Evolutionary conservation across 1,140 invertebrate genomes (phyloP), one percentile per base, ranked within the genome.

Genomic region (Anadara kagoshimensis): DNA sequence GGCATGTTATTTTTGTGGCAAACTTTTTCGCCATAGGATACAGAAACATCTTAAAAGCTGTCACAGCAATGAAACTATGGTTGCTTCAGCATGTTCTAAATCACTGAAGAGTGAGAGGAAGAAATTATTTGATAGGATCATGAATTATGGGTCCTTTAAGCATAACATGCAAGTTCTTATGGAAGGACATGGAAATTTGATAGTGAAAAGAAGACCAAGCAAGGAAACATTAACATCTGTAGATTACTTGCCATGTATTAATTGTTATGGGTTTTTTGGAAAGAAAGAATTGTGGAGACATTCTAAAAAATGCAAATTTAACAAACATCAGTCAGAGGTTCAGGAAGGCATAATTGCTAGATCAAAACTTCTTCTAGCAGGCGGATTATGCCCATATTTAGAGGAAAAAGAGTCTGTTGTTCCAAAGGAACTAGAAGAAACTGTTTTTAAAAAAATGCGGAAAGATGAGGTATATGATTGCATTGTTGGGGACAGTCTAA

Each of bases 201-300:
- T 49, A 49, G 47, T 49, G 14, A 22, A 24, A 22, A 56, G 53
- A 22, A 56, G 53, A 56, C 53, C 53, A 56, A 56, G 53, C 24
- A 56, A 56, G 20, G 53, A 56, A 56, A 56, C 53, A 18, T 56
- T 56, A 56, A 56, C n/a, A 22, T 56, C 53, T 56, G 53, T 56
- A 5, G 53, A 56, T 56, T 56, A 20, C 53, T 22, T 56, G 53
- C 53, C 7, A 56, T 49, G 47, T 49, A 49, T 49, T 49, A 4
- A 49, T 49, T 56, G 53, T 56, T 56, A 22, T 56, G 53, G 7
- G n/a, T 56, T 56, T 56, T 56, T 20, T 56, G 53, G n/a, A 24
- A 56, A 24, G 53, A 56, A 56, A 11, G 53, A 56, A 56, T 56
- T 56, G 53, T 56, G 53, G 53, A 56, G 53, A 56, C 53, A 56